Evolutionary conservation across 2,888 invertebrate species (phyloP).

Genomic region (Andrena minutula): DNA sequence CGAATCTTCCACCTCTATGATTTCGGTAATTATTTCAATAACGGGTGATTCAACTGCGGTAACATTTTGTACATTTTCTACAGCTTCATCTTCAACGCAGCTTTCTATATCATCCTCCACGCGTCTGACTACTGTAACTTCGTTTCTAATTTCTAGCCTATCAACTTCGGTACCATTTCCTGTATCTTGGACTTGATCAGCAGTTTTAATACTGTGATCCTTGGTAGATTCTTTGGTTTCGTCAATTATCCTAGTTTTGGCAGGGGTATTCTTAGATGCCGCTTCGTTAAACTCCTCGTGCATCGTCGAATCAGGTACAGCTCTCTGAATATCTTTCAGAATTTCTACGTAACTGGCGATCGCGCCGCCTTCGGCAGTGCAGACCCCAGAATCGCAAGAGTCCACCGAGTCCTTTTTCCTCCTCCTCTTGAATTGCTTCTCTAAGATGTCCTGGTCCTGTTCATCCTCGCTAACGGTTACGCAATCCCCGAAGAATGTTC

Average conservation of each 20-base stretch:
- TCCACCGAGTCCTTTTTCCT: constrained; percentile 39
- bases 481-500: constrained; percentile 34
- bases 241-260: neutral
- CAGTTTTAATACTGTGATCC: neutral
- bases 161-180: neutral
- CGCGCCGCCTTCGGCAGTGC: neutral
- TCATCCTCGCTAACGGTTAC: constrained; percentile 53
- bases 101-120: neutral
- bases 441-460: constrained; percentile 41
- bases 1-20: neutral
- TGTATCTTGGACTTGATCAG: neutral
- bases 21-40: neutral
- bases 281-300: constrained; percentile 25
- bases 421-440: constrained; percentile 15
- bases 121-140: neutral
- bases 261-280: neutral
- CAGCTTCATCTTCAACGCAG: neutral
- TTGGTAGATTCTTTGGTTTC: neutral
- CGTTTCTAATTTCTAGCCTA: neutral
- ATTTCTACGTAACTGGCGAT: neutral
- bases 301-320: constrained; percentile 32
- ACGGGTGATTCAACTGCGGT: neutral
- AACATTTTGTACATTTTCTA: neutral
- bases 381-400: constrained; percentile 42
- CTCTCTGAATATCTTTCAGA: constrained; percentile 10